Percentiles rank a stretch among this genome's conserved stretches.
These are phyloP conservation scores for Melanocharis versteri DNA, from an alignment of 2,113 vertebrate genomes.

Conservation along the genomic window DNA sequence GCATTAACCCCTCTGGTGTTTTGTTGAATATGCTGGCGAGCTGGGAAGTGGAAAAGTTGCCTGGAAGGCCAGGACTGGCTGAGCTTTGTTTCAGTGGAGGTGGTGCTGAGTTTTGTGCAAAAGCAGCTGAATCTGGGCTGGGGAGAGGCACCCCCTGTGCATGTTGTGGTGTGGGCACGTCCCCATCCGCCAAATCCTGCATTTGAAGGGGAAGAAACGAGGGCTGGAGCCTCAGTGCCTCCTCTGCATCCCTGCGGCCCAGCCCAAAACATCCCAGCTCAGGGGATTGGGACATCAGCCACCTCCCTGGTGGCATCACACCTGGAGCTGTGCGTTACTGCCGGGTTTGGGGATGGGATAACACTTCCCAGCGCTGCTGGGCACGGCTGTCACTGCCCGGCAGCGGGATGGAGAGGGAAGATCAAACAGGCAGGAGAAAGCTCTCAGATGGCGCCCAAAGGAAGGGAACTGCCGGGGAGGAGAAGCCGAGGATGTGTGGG, in stretches of 20 bases:
- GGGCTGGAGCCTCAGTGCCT: not conserved
- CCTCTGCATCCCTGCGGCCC: not conserved
- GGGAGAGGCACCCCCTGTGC: not conserved
- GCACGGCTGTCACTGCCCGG: not conserved
- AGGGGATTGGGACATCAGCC: not conserved
- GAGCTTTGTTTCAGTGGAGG: not conserved
- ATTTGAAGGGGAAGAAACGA: not conserved
- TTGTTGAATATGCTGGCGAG: not conserved
- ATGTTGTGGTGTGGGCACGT: not conserved
- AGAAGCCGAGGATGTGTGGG: not conserved
- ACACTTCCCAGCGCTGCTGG: not conserved
- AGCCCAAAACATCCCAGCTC: not conserved
- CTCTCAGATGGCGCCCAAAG: not conserved
- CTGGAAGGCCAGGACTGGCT: not conserved
- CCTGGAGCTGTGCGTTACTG: not conserved
- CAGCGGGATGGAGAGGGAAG: not conserved
- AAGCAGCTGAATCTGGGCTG: not conserved
- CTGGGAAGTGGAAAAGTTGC: not conserved
- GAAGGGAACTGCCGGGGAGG: constrained; percentile 12
- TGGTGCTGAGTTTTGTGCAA: not conserved
- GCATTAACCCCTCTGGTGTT: not conserved
- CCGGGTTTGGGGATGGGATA: not conserved
- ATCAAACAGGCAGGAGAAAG: not conserved
- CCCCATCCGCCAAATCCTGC: not conserved
- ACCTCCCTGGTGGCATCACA: not conserved